Percentiles rank a stretch among this genome's conserved stretches.
phyloP scores from a whole-genome alignment of 2,113 vertebrate genomes.

The Camelus dromedarius region DNA sequence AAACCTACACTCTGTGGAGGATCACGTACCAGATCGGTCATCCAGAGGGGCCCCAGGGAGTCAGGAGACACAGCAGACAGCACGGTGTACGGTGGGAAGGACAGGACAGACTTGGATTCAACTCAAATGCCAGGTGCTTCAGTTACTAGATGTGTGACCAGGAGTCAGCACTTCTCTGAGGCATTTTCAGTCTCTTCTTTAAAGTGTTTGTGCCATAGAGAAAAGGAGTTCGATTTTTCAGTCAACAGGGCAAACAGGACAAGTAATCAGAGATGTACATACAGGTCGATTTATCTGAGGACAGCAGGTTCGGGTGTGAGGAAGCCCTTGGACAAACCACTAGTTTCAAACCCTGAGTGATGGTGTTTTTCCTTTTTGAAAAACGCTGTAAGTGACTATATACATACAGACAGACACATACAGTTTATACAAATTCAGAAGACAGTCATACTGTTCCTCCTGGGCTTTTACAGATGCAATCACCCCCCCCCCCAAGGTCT shows the following conservation, averaged over 20 bases:
- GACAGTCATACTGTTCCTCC: not conserved
- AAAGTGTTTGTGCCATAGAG: not conserved
- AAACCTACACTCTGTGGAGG: not conserved
- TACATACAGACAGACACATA: not conserved
- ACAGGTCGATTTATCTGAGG: not conserved
- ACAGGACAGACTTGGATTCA: not conserved
- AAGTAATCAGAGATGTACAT: not conserved
- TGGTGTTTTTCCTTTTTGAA: not conserved
- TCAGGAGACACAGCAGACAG: not conserved
- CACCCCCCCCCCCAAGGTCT: not conserved
- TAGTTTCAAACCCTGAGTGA: not conserved
- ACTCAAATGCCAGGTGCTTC: not conserved
- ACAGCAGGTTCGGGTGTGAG: not conserved
- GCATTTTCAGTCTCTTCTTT: not conserved
- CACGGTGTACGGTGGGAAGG: not conserved
- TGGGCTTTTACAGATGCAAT: not conserved
- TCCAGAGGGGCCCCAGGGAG: not conserved
- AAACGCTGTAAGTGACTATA: not conserved
- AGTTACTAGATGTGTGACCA: not conserved
- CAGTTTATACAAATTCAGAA: not conserved
- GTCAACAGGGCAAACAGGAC: not conserved
- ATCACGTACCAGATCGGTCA: not conserved
- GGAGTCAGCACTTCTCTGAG: not conserved
- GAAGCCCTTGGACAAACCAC: not conserved
- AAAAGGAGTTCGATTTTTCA: not conserved